Base-by-base conservation (phyloP, 2,888 invertebrate genomes). In the Allophyes oxyacanthae region DNA sequence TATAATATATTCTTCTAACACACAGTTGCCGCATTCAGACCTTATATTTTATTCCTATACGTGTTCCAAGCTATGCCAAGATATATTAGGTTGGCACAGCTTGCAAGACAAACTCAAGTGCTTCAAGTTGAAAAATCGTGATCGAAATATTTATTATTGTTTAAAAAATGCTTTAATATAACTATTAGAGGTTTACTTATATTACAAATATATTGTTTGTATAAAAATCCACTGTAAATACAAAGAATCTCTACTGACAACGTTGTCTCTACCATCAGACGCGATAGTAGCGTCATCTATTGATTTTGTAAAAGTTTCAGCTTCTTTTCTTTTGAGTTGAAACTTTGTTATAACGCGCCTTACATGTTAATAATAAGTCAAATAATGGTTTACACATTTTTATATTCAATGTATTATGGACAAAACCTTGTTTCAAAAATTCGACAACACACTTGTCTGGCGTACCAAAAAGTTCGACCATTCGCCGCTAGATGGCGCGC, bases 401-500 rank as follows among this genome's bases (percentile, higher is more conserved):
- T n/a, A n/a, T n/a, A 25, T 13, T 14, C 2, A 26, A 26, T 6
- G 0, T n/a, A 2, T 14, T 6, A 9, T 6, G 6, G 0, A 10
- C 7, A 0, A 30, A 57, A 58, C n/a, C 0, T 6, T 13, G 5
- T 2, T 11, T 15, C 0, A 3, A 49, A 50, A 1, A 15, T 8
- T 9, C 2, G 6, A 9, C 8, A 6, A 3, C 4, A 0, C 8
- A 48, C 33, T 14, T 36, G 8, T 2, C 33, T 59, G n/a, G 13
- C 25, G 48, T 37, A 59, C 69, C 46, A 77, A 79, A 76, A 84
- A 87, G 88, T 92, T 90, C 86, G 25, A 4, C n/a, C 15, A 7
- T 14, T 26, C 10, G 43, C 48, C 64, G 77, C 79, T 82, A 93
- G 92, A 90, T 91, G 92, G 86, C 92, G 86, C 78, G 13, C 9